Conservation (phyloP, 2,888 invertebrate species). For the Athalia circularis region DNA sequence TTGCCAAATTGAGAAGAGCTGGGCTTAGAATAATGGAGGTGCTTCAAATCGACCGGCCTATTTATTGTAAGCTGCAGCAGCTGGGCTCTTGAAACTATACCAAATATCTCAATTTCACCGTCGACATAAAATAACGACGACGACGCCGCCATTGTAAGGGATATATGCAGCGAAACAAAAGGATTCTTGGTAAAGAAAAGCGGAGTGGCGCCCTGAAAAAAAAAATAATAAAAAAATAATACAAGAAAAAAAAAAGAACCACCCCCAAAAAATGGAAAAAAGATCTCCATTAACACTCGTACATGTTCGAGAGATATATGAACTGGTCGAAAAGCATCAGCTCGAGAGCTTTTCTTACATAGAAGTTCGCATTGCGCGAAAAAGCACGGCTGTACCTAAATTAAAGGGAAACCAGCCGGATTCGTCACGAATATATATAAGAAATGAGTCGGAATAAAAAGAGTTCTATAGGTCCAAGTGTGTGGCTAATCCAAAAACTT, state of each 20-base stretch:
- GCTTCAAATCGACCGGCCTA: slow-evolving; percentile 15
- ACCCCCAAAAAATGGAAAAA: background rate
- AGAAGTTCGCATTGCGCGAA: background rate
- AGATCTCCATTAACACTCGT: slow-evolving; percentile 11
- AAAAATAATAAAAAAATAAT: background rate
- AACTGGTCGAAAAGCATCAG: background rate
- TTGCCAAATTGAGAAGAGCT: background rate
- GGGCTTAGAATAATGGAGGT: slow-evolving; percentile 7
- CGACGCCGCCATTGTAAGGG: slow-evolving; percentile 5
- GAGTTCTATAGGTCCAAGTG: background rate
- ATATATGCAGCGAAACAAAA: slow-evolving; percentile 8
- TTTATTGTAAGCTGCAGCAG: background rate
- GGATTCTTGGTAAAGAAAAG: background rate
- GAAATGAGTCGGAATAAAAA: slow-evolving; percentile 18
- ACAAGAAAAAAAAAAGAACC: background rate
- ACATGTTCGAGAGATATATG: slow-evolving; percentile 4
- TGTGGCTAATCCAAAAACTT: slow-evolving; percentile 19
- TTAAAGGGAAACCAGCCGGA: background rate
- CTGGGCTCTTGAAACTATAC: background rate
- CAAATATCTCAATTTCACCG: slow-evolving; percentile 26
- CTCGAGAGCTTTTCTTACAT: background rate
- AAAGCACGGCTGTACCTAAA: background rate
- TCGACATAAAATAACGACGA: background rate
- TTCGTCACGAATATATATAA: background rate
- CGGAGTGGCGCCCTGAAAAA: background rate